Evolutionary conservation across 1,140 invertebrate genomes (phyloP).

Genomic region (Luehdorfia chinensis): DNA sequence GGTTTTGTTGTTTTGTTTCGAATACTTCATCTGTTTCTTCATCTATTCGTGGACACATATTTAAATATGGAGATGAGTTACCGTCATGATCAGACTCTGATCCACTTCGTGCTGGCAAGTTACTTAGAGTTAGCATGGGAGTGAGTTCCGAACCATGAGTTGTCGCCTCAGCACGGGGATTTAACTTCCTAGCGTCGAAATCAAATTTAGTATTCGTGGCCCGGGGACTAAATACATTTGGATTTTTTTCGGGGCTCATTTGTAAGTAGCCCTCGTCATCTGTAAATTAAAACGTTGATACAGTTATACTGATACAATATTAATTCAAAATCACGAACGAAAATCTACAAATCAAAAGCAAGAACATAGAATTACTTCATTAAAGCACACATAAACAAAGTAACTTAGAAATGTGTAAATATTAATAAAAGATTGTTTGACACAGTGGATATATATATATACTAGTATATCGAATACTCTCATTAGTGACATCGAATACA

Average conservation of each 20-base stretch:
- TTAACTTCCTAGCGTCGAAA: constrained; percentile 57
- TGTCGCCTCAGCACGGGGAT: constrained; percentile 49
- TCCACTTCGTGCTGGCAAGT: constrained; percentile 56
- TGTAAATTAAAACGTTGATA: constrained; percentile 31
- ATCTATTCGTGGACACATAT: constrained; percentile 50
- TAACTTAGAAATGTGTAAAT: too few species aligned
- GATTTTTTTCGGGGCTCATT: constrained; percentile 59
- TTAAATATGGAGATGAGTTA: constrained; percentile 50
- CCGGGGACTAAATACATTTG: constrained; percentile 59
- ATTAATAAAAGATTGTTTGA: neutral
- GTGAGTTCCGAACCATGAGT: constrained; percentile 74
- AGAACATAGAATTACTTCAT: too few species aligned
- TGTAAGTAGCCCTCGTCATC: constrained; percentile 71
- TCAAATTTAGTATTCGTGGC: constrained; percentile 50
- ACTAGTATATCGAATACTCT: constrained; percentile 2
- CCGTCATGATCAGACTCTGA: constrained; percentile 66
- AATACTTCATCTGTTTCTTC: constrained; percentile 67
- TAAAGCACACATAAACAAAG: too few species aligned
- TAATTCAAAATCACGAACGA: too few species aligned
- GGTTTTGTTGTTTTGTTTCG: constrained; percentile 78
- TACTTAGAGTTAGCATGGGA: constrained; percentile 77
- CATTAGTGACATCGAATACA: constrained; percentile 43
- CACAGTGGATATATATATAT: too few species aligned
- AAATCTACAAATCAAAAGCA: too few species aligned
- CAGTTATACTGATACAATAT: neutral